Base-by-base conservation (phyloP, 2,888 invertebrate species). In the Labia minor region DNA sequence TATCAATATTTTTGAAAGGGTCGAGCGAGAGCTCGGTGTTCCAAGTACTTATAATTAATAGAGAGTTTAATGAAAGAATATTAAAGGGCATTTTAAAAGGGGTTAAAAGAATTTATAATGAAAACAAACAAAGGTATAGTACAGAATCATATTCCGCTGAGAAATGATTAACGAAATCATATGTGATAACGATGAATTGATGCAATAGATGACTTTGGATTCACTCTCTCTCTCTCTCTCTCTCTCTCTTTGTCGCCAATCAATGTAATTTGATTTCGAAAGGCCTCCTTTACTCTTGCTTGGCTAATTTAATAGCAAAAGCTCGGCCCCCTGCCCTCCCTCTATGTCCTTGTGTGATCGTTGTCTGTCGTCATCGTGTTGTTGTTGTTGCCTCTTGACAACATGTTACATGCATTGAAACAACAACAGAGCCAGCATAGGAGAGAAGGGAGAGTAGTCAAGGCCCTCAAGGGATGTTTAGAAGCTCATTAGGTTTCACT, bases 381-480 rank as follows among this genome's bases (percentile, higher is more conserved):
- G 49, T 49, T 49, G 49, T 49, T 49, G 49, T 49, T 49, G 49
- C 49, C 49, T 49, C 49, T 49, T 49, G 49, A 49, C 49, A 49
- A 49, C 49, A 49, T 49, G 49, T 49, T 49, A 49, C 49, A 49
- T 49, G 49, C 49, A 49, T 49, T 49, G 49, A 49, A 49, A 49
- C 49, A 49, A 49, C 49, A 49, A 49, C 49, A 49, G n/a, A 49
- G n/a, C 49, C 3, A 2, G n/a, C 3, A 3, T 8, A 14, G 14
- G 49, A 49, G 49, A 49, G 49, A 26, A 8, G 4, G 49, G 33
- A 33, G 33, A 33, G 33, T 33, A 49, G 49, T 49, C 49, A 49
- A 49, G 49, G 49, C 49, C 49, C 49, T 49, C 49, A 16, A 49
- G 49, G 49, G 49, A 49, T 49, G 49, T 49, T 49, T 49, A 49